Base-by-base conservation (phyloP, 2,888 invertebrate species). In the Cheilosia variabilis region DNA sequence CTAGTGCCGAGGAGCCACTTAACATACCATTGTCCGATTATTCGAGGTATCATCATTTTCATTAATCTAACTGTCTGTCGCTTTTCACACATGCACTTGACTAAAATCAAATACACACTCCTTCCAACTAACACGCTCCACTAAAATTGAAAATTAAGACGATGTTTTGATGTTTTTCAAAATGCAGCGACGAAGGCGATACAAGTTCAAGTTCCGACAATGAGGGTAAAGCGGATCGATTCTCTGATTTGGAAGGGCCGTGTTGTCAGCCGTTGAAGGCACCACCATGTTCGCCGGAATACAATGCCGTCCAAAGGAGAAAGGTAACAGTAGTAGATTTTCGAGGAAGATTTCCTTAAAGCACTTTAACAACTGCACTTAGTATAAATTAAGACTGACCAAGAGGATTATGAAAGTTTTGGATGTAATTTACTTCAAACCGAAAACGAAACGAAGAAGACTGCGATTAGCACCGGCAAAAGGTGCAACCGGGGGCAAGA, bases 21-120 rank as follows among this genome's bases (percentile, higher is more conserved):
- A 97, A 97, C 91, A 97, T 97, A 88, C 95, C 95, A 81, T 93
- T 97, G 34, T 96, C 97, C 31, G 97, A 97, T 92, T 97, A 97
- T 91, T 97, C 97, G 9, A 97, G 97, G 97, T 97, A 93, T 76
- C 68, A 75, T 87, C 63, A 75, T 87, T 43, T 34, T 69, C 55
- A 58, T 55, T 50, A 37, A 24, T 19, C 24, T 75, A 47, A 45
- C 57, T 17, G 41, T 43, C 34, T 22, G 58, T 34, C 19, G 24
- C 24, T 17, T n/a, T 57, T 15, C 57, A 41, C 73, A 63, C 31
- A 31, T 22, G n/a, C 9, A 15, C 17, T 9, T 3, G 17, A 41
- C 41, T 66, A 13, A 76, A 27, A 7, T 7, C 19, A 37, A 7
- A 55, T 45, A 45, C 57, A 66, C 17, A 27, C 17, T 17, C 31